Percentiles rank a stretch among this genome's conserved stretches.
Evolutionary conservation across 1,140 invertebrate species (phyloP).

Genomic region (Coenobita brevimanus): DNA sequence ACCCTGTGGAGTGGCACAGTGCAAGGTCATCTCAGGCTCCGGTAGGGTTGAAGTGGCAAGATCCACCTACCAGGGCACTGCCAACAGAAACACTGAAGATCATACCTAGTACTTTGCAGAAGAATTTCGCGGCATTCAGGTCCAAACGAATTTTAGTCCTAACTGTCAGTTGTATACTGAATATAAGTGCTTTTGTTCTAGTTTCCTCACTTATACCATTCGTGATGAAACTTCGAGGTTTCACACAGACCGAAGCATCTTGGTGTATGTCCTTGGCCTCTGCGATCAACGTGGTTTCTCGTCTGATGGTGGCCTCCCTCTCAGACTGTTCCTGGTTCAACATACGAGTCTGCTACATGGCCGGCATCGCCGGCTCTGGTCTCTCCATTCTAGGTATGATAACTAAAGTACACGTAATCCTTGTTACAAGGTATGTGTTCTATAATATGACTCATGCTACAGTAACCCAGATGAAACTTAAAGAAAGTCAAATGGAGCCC

Average conservation of each 20-base stretch:
- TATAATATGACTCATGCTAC: too few species aligned
- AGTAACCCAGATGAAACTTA: too few species aligned
- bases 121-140: too few species aligned
- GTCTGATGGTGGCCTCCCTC: background rate
- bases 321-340: background rate
- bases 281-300: background rate
- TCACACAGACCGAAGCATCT: background rate
- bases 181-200: background rate
- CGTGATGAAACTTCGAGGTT: background rate
- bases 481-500: too few species aligned
- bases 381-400: background rate
- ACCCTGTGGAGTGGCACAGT: constrained; percentile 53
- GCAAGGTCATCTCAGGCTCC: background rate
- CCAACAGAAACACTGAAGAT: too few species aligned
- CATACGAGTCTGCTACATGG: background rate
- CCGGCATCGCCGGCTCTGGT: background rate
- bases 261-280: background rate
- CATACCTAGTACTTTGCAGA: too few species aligned
- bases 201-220: background rate
- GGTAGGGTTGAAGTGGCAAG: too few species aligned
- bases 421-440: too few species aligned
- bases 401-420: too few species aligned
- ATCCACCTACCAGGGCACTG: too few species aligned
- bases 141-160: too few species aligned
- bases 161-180: too few species aligned